Conservation (phyloP, 1,140 invertebrate species). For the Brachionus rubens region DNA sequence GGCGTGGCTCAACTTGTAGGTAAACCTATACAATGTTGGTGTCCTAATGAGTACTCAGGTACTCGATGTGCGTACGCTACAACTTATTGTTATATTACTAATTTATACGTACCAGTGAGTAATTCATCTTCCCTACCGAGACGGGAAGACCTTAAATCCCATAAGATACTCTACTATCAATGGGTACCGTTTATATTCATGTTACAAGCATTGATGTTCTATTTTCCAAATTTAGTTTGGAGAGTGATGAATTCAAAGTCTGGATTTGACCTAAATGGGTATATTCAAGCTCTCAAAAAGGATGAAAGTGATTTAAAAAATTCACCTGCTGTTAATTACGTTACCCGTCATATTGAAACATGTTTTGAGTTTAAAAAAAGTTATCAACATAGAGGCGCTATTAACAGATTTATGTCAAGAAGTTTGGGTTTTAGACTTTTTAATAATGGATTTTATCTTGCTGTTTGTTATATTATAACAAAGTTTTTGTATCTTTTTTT, state of each 20-base stretch:
- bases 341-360: slow-evolving; percentile 5
- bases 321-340: neutral
- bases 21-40: slow-evolving; percentile 35
- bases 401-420: neutral
- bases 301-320: slow-evolving; percentile 10
- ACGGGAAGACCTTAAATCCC: neutral
- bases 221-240: slow-evolving; percentile 47
- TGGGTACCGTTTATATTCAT: slow-evolving; percentile 48
- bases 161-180: slow-evolving; percentile 47
- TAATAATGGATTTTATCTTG: slow-evolving; percentile 10
- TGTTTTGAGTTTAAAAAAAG: slow-evolving; percentile 8
- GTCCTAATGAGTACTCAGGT: slow-evolving; percentile 14
- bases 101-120: slow-evolving; percentile 9
- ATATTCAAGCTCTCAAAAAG: slow-evolving; percentile 14
- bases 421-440: neutral
- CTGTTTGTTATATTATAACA: neutral
- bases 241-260: neutral
- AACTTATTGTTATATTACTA: slow-evolving; percentile 28
- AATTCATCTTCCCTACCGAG: neutral
- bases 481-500: slow-evolving; percentile 23
- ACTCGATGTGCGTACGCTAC: neutral
- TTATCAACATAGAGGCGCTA: slow-evolving; percentile 10
- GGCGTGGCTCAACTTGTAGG: neutral
- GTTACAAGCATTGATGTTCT: slow-evolving; percentile 46
- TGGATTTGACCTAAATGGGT: slow-evolving; percentile 21